Percentiles rank a stretch among this genome's conserved stretches.
phyloP scores from a whole-genome alignment of 2,888 invertebrate genomes.

The Hypolimnas misippus region DNA sequence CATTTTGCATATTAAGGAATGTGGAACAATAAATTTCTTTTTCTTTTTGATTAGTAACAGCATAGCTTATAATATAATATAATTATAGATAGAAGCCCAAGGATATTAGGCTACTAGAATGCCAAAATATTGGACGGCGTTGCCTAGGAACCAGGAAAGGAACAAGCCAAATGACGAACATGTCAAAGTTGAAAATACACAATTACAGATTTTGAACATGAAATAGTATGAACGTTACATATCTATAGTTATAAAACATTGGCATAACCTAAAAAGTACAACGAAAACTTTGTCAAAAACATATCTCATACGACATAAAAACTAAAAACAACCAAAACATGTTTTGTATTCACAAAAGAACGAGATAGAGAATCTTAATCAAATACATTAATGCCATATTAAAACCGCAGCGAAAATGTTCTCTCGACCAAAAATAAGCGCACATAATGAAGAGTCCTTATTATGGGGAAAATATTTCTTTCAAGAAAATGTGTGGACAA shows the following conservation, averaged over 20 bases:
- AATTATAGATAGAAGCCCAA: no score
- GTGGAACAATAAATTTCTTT: no score
- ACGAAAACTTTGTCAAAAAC: neutral
- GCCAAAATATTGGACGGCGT: no score
- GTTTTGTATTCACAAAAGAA: neutral
- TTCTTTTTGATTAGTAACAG: no score
- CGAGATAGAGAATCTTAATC: neutral
- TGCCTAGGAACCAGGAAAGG: no score
- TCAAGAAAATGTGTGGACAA: conserved; percentile 70
- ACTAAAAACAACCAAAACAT: neutral
- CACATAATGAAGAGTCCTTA: conserved; percentile 43
- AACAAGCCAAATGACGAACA: no score
- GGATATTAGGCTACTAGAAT: no score
- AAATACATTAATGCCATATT: conserved; percentile 25
- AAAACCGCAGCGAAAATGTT: conserved; percentile 37
- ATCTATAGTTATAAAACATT: neutral
- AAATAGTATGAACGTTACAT: neutral
- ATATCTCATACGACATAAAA: neutral
- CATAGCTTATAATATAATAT: no score
- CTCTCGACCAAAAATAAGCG: conserved; percentile 39
- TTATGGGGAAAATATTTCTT: conserved; percentile 53
- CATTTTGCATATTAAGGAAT: no score
- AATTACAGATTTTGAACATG: no score
- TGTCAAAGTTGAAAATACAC: no score
- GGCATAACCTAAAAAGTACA: neutral